Evolutionary conservation across 2,797 vertebrate species (phyloP).

Genomic region (Ctenochaetus hawaiiensis): DNA sequence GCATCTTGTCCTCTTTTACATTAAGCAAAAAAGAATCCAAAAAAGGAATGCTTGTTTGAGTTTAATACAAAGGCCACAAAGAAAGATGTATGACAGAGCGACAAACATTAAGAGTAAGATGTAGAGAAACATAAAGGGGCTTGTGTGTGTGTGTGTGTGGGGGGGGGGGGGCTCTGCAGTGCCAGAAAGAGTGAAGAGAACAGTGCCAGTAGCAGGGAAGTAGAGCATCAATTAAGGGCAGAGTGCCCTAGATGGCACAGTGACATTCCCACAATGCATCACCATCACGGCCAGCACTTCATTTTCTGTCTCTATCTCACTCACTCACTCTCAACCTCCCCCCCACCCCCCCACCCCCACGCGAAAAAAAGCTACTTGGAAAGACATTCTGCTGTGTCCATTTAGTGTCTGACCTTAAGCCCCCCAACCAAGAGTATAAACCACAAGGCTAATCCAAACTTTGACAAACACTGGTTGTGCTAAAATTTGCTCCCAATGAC

Average conservation of each 20-base stretch:
- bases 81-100: conserved; percentile 12
- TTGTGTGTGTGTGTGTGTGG: neutral
- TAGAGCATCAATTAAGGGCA: conserved; percentile 88
- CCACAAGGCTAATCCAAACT: neutral
- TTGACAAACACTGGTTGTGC: neutral
- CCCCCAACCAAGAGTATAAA: conserved; percentile 1
- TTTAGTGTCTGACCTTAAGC: conserved; percentile 4
- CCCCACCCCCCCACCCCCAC: too few species aligned
- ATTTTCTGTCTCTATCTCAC: conserved; percentile 28
- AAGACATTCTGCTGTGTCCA: conserved; percentile 7
- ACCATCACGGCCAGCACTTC: conserved; percentile 39
- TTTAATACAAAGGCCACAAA: conserved; percentile 25
- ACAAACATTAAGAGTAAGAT: conserved; percentile 42
- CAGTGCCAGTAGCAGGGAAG: conserved; percentile 81
- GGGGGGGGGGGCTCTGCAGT: conserved; percentile 47
- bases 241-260: conserved; percentile 78
- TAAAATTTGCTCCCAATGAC: neutral
- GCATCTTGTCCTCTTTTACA: conserved; percentile 3
- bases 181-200: conserved; percentile 76
- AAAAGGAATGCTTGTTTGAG: conserved; percentile 20
- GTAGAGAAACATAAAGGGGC: conserved; percentile 23
- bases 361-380: conserved; percentile 2
- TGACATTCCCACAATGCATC: conserved; percentile 76
- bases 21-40: neutral
- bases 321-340: neutral